Conservation (phyloP, 1,140 invertebrate species). For the Batillaria attramentaria region DNA sequence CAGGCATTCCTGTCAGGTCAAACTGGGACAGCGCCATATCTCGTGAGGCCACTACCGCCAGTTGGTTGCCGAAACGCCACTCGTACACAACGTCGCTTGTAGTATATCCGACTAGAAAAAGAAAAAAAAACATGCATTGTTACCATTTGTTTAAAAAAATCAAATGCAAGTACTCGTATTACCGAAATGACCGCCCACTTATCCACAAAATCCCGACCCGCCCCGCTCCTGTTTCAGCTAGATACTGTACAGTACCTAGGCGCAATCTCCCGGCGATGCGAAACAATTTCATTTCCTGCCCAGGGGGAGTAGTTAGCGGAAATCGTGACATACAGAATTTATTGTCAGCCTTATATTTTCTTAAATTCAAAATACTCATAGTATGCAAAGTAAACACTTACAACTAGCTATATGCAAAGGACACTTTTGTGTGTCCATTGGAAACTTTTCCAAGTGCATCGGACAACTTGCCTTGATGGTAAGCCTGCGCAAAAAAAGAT, state of each 20-base stretch:
- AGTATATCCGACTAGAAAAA: conserved; percentile 68
- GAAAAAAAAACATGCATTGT: neutral
- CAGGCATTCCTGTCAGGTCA: conserved; percentile 68
- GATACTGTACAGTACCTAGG: too few relatives aligned
- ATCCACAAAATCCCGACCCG: too few relatives aligned
- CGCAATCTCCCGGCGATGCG: too few relatives aligned
- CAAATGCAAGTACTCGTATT: too few relatives aligned
- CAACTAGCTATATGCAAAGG: conserved; percentile 72
- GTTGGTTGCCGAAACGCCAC: conserved; percentile 64
- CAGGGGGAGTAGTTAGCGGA: too few relatives aligned
- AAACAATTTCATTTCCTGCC: too few relatives aligned
- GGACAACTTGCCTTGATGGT: conserved; percentile 91
- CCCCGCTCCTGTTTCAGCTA: too few relatives aligned
- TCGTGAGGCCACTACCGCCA: conserved; percentile 55
- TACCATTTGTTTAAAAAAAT: neutral
- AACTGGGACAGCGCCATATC: conserved; percentile 72
- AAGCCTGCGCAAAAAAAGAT: conserved; percentile 59
- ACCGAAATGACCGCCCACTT: too few relatives aligned
- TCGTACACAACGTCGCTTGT: conserved; percentile 67
- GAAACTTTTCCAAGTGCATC: conserved; percentile 91
- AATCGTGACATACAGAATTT: too few relatives aligned
- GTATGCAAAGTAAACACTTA: too few relatives aligned
- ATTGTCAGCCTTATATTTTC: too few relatives aligned
- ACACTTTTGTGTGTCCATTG: conserved; percentile 72
- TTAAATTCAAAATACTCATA: too few relatives aligned